Conservation (phyloP, 1,140 invertebrate species). For the Megathymus violae region DNA sequence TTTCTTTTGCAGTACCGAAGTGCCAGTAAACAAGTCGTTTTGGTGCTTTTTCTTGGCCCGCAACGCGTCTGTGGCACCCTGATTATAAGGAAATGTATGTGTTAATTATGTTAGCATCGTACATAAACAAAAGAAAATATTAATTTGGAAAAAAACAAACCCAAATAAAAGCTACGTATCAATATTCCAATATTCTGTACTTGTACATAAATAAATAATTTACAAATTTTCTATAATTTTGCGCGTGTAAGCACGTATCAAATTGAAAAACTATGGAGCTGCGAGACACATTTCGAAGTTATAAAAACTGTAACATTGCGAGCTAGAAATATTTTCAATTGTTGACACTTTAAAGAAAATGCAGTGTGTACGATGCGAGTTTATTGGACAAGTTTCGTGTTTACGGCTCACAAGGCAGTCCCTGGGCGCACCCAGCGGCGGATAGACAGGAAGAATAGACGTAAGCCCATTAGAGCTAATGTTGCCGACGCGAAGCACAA, state of each 20-base stretch:
- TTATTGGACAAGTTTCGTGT: constrained; percentile 23
- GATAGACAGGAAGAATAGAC: constrained; percentile 48
- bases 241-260: neutral
- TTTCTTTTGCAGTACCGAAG: no score
- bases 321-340: neutral
- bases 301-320: neutral
- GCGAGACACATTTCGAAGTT: neutral
- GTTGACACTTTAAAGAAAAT: neutral
- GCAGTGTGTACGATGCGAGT: neutral
- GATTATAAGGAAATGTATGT: no score
- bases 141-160: no score
- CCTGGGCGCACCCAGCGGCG: constrained; percentile 20
- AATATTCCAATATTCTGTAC: no score
- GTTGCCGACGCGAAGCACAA: constrained; percentile 31
- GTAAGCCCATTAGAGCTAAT: constrained; percentile 61
- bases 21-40: no score
- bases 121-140: no score
- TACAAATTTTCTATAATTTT: neutral
- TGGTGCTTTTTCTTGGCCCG: no score
- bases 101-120: no score
- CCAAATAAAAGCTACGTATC: no score
- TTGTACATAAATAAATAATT: no score
- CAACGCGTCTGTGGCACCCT: no score
- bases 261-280: neutral
- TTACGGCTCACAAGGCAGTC: constrained; percentile 11